phyloP scores from a whole-genome alignment of 1,140 invertebrate species.

The Hypsibius dujardini region DNA sequence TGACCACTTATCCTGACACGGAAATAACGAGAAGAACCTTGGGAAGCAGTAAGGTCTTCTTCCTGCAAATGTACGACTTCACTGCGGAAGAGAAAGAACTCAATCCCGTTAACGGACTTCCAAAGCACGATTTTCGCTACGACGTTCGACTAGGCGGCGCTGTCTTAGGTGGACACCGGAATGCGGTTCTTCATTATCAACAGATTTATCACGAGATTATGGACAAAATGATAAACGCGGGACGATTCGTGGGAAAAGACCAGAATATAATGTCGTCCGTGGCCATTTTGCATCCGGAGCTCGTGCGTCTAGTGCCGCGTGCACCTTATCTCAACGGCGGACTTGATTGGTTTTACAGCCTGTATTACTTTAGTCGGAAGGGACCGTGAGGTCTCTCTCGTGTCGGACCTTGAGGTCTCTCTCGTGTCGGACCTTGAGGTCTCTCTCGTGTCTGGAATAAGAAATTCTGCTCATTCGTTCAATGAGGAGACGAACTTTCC shows the following conservation, averaged over 20 bases:
- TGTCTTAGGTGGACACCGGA: too few species aligned
- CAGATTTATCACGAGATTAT: background rate
- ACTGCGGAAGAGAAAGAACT: background rate
- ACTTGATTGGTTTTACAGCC: too few species aligned
- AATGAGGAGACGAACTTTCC: too few species aligned
- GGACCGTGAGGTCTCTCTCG: too few species aligned
- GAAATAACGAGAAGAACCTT: too few species aligned
- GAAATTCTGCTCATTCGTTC: too few species aligned
- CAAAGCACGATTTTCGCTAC: background rate
- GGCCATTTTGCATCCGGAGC: background rate
- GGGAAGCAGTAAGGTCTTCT: too few species aligned
- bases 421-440: too few species aligned
- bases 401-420: too few species aligned
- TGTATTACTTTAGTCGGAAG: too few species aligned
- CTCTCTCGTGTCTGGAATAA: too few species aligned
- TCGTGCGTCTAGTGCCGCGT: background rate
- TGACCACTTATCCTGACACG: too few species aligned
- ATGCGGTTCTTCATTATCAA: background rate
- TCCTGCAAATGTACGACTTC: background rate
- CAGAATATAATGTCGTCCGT: background rate
- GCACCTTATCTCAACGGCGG: background rate
- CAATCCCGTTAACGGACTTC: background rate
- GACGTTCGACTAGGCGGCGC: background rate
- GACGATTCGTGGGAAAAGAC: background rate
- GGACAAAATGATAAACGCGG: background rate